A percentile compares a stretch with the other conserved stretches of the same genome.
These are phyloP conservation scores for Jacana jacana DNA, from an alignment of 2,113 vertebrate species.

Conservation along the genomic window DNA sequence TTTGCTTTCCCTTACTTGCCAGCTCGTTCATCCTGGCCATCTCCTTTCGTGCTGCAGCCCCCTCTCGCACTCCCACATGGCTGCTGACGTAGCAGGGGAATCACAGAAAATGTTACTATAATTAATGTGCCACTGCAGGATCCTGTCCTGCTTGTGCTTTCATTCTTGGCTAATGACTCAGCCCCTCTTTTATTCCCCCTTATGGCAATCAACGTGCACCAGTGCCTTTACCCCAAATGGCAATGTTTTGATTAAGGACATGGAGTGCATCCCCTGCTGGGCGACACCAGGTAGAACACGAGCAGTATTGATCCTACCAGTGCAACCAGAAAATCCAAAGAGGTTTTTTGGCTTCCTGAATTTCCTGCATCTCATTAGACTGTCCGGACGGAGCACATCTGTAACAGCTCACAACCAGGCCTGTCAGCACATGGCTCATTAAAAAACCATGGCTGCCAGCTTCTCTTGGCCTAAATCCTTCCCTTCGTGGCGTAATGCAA, in stretches of 20 bases:
- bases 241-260: background rate
- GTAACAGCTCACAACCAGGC: slow-evolving; percentile 41
- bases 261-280: background rate
- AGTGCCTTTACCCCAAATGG: background rate
- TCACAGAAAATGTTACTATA: slow-evolving; percentile 16
- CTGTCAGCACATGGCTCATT: slow-evolving; percentile 18
- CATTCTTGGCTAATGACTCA: slow-evolving; percentile 22
- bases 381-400: background rate
- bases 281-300: background rate
- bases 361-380: background rate
- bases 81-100: background rate
- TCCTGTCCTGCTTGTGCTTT: background rate
- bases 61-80: background rate
- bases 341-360: background rate
- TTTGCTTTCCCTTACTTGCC: background rate
- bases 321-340: background rate
- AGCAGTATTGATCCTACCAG: background rate
- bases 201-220: background rate
- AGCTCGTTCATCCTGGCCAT: background rate
- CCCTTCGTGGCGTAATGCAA: background rate
- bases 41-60: background rate
- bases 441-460: background rate
- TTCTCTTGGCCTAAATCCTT: slow-evolving; percentile 8
- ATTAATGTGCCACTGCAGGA: background rate
- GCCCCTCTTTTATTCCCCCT: background rate